phyloP scores from a whole-genome alignment of 2,888 invertebrate genomes.

The Hyposoter didymator region DNA sequence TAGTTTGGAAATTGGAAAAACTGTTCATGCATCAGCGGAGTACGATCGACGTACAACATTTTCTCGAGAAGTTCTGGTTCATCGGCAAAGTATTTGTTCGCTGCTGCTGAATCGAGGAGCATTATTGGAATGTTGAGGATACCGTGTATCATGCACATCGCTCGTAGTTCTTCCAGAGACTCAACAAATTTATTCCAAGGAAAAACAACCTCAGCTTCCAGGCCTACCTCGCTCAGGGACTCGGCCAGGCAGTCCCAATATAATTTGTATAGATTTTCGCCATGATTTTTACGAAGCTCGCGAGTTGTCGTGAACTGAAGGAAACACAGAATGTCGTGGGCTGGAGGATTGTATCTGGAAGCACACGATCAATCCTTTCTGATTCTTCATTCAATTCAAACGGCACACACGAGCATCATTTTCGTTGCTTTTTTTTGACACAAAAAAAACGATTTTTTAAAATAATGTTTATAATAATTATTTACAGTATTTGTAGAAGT shows the following conservation, averaged over 20 bases:
- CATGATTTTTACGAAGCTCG: slow-evolving; percentile 73
- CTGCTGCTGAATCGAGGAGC: slow-evolving; percentile 73
- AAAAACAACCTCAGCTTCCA: slow-evolving; percentile 70
- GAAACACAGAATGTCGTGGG: slow-evolving; percentile 80
- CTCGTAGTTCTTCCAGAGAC: slow-evolving; percentile 74
- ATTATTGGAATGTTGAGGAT: slow-evolving; percentile 76
- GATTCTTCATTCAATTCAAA: neutral
- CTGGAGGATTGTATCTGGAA: slow-evolving; percentile 79
- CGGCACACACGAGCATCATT: neutral
- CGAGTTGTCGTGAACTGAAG: slow-evolving; percentile 80
- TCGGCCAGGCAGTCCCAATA: slow-evolving; percentile 75
- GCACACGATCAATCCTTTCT: neutral
- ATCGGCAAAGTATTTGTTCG: slow-evolving; percentile 73
- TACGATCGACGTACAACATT: slow-evolving; percentile 75
- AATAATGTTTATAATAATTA: too few relatives aligned
- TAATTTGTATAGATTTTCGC: slow-evolving; percentile 73
- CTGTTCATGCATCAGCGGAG: slow-evolving; percentile 74
- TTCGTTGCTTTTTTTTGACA: neutral
- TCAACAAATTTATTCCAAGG: slow-evolving; percentile 73
- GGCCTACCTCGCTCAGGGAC: slow-evolving; percentile 66
- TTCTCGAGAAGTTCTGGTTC: slow-evolving; percentile 72
- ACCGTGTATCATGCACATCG: slow-evolving; percentile 74
- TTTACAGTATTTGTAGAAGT: neutral
- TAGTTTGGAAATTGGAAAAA: slow-evolving; percentile 71
- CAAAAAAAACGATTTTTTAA: too few relatives aligned